Percentiles rank a stretch among this genome's conserved stretches.
Conservation (phyloP, 2,888 invertebrate genomes). For the Callosobruchus maculatus region DNA sequence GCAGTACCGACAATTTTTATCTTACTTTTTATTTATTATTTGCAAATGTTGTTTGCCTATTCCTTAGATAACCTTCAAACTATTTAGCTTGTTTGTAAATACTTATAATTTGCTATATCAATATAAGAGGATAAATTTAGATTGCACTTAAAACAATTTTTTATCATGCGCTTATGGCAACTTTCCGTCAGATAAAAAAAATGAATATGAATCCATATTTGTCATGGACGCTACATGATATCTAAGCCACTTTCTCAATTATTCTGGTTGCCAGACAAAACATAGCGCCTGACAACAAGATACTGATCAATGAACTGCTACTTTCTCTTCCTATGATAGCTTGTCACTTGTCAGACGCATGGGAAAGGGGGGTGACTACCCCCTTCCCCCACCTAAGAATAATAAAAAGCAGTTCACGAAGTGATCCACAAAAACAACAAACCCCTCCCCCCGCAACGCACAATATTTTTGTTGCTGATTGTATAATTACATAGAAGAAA, state of each 20-base stretch:
- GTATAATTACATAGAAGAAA: no score
- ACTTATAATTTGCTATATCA: conserved; percentile 16
- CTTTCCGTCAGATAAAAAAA: background rate
- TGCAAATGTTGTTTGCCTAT: conserved; percentile 37
- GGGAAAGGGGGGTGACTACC: no score
- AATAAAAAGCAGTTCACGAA: no score
- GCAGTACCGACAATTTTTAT: conserved; percentile 6
- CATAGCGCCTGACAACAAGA: background rate
- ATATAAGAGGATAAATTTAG: conserved; percentile 14
- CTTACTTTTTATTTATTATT: conserved; percentile 12
- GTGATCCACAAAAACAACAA: no score
- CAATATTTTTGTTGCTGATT: no score
- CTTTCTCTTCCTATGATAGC: background rate
- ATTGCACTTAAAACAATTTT: conserved; percentile 11
- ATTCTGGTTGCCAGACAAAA: background rate
- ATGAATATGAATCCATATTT: background rate
- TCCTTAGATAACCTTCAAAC: conserved; percentile 37
- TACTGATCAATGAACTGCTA: background rate
- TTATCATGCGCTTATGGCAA: conserved; percentile 3
- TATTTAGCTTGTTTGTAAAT: conserved; percentile 29
- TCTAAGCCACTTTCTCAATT: background rate
- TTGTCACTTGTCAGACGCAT: background rate
- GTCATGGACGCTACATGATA: background rate
- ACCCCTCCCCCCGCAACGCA: no score
- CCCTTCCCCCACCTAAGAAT: no score